Percentiles rank a stretch among this genome's conserved stretches.
Evolutionary conservation across 2,888 invertebrate genomes (phyloP).

Genomic region (Ophion costatus): DNA sequence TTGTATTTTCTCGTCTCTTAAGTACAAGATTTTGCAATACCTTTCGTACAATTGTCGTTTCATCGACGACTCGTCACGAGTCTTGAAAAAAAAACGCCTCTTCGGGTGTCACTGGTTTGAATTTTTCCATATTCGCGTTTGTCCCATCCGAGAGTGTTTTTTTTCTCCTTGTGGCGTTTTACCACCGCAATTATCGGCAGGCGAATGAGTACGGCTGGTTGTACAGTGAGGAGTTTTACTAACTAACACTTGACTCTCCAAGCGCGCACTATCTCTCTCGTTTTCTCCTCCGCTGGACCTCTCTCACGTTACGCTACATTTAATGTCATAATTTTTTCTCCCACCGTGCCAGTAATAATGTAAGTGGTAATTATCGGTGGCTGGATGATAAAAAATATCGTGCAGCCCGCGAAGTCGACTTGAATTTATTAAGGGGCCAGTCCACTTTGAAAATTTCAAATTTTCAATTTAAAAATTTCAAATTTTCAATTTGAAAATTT

Average conservation of each 20-base stretch:
- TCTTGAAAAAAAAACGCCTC: constrained; percentile 36
- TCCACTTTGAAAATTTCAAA: too few species aligned
- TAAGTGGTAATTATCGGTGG: constrained; percentile 14
- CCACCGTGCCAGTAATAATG: constrained; percentile 62
- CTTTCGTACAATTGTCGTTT: constrained; percentile 41
- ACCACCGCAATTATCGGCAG: constrained; percentile 79
- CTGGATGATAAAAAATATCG: constrained; percentile 21
- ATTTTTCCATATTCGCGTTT: constrained; percentile 37
- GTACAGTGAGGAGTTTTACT: constrained; percentile 62
- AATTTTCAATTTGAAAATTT: too few species aligned
- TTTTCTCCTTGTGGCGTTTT: constrained; percentile 69
- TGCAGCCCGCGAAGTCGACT: neutral
- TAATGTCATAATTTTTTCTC: constrained; percentile 43
- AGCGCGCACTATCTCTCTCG: constrained; percentile 14
- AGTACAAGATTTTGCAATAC: constrained; percentile 61
- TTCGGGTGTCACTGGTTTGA: constrained; percentile 42
- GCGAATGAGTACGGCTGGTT: constrained; percentile 76
- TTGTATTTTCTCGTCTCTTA: constrained; percentile 60
- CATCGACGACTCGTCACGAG: constrained; percentile 64
- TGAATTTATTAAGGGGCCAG: neutral
- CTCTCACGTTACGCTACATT: constrained; percentile 52
- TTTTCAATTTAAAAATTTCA: too few species aligned
- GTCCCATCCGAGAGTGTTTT: constrained; percentile 62
- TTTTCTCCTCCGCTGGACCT: constrained; percentile 28
- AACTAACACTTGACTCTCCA: constrained; percentile 70